Base-by-base conservation (phyloP, 2,888 invertebrate genomes). In the Drosophila paranaensis region DNA sequence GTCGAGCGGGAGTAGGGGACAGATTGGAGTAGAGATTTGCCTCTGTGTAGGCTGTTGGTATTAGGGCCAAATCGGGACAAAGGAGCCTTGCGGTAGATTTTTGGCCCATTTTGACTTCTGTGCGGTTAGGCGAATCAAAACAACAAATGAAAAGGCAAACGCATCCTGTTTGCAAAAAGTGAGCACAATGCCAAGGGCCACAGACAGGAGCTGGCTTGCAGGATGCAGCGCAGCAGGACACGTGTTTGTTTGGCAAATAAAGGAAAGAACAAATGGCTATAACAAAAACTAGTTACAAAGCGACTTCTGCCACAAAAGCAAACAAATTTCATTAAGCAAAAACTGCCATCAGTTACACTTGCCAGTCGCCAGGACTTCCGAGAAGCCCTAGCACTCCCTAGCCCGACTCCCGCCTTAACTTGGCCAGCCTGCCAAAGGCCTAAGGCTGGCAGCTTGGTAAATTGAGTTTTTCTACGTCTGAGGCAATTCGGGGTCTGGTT, bases 391-490 rank as follows among this genome's bases (percentile, higher is more conserved):
- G 20, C 20, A 53, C 27, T 53, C 40, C 68, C 46, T 33, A 33
- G 3, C 27, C 48, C 57, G 27, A 3, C 39, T 13, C 10, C 20
- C 16, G 39, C 6, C 43, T 42, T 10, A 20, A 11, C 45, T 20
- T 61, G 48, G 69, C 60, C 30, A 48, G 30, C n/a, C 30, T 48
- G 48, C 30, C 48, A 48, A n/a, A n/a, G 48, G 48, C 48, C 48
- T 10, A 25, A 25, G 45, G 25, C 43, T 16, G 48, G 30, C 30
- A 33, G 48, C 48, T 48, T 37, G 46, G 60, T 69, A 87, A 88
- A 88, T 88, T 89, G 74, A 88, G 88, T 88, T 88, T 88, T 88
- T 90, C 77, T 77, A 75, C 77, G 73, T n/a, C 48, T 74, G 81
- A 82, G 81, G 78, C 53, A 79, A 77, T 76, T 56, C 57, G 13